phyloP scores from a whole-genome alignment of 1,140 invertebrate species.

The Papilio xuthus region DNA sequence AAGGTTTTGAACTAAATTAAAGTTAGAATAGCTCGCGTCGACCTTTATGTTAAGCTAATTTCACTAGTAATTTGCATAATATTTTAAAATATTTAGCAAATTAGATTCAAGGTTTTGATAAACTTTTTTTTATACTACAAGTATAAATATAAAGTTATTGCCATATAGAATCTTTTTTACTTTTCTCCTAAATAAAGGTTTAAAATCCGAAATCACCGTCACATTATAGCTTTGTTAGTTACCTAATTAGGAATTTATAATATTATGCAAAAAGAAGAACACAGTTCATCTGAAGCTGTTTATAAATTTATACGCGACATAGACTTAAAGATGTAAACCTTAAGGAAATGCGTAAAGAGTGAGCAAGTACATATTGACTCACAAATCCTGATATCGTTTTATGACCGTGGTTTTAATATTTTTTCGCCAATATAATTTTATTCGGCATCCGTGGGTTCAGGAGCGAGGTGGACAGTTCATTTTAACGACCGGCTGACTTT shows the following conservation, averaged over 20 bases:
- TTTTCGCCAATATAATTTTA: background rate
- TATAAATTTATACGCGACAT: background rate
- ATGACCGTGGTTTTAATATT: background rate
- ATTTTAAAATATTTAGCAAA: too few species aligned
- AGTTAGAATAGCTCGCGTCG: background rate
- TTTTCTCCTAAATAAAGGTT: too few species aligned
- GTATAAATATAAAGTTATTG: too few species aligned
- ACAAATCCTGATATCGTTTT: background rate
- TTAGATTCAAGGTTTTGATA: background rate
- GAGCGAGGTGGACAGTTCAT: background rate
- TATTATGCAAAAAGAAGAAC: too few species aligned
- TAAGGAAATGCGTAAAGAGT: background rate
- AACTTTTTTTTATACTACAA: background rate
- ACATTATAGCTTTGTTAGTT: too few species aligned
- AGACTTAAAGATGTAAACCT: too few species aligned
- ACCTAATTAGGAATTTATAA: too few species aligned
- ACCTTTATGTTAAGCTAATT: background rate
- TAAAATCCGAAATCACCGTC: too few species aligned
- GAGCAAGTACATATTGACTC: background rate
- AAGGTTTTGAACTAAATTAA: background rate
- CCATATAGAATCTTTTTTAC: too few species aligned
- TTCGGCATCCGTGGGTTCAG: background rate
- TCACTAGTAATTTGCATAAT: too few species aligned
- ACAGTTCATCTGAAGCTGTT: background rate
- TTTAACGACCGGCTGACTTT: background rate